Evolutionary conservation across 2,113 vertebrate species (phyloP).

Genomic region (Chamaetylas fuelleborni): DNA sequence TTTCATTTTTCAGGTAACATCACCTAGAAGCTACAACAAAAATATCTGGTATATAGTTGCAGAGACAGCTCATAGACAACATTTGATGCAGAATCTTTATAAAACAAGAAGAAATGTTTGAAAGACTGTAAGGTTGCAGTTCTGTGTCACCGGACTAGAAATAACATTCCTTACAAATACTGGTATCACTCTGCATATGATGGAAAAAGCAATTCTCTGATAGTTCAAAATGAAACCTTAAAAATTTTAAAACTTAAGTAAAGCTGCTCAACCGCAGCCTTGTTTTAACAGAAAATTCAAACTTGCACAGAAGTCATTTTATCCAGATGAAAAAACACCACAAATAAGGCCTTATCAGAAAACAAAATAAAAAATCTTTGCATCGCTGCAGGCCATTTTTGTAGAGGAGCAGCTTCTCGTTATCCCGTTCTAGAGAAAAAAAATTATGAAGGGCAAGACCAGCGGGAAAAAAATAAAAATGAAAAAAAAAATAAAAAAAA

Average conservation of each 20-base stretch:
- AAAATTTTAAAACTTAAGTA: fast-evolving
- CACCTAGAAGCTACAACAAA: not conserved
- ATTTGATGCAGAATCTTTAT: not conserved
- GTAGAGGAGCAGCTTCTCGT: not conserved
- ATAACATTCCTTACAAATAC: not conserved
- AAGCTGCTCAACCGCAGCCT: not conserved
- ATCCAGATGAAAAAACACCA: not conserved
- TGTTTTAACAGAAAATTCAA: not conserved
- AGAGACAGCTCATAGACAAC: not conserved
- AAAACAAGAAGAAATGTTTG: not conserved
- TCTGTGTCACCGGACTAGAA: not conserved
- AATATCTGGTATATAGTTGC: fast-evolving
- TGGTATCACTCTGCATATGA: fast-evolving
- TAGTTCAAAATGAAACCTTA: not conserved
- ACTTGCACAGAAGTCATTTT: not conserved
- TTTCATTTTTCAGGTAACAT: not conserved
- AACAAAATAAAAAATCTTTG: not conserved
- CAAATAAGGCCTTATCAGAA: not conserved
- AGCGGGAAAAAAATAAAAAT: fast-evolving
- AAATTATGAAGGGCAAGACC: not conserved
- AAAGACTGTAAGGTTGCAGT: not conserved
- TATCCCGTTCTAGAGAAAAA: not conserved
- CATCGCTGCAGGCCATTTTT: not conserved
- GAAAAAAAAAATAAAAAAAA: no score
- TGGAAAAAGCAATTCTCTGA: fast-evolving